These are phyloP conservation scores for Trissonchulus latispiculum DNA, from an alignment of 2,888 invertebrate genomes.

Conservation along the genomic window DNA sequence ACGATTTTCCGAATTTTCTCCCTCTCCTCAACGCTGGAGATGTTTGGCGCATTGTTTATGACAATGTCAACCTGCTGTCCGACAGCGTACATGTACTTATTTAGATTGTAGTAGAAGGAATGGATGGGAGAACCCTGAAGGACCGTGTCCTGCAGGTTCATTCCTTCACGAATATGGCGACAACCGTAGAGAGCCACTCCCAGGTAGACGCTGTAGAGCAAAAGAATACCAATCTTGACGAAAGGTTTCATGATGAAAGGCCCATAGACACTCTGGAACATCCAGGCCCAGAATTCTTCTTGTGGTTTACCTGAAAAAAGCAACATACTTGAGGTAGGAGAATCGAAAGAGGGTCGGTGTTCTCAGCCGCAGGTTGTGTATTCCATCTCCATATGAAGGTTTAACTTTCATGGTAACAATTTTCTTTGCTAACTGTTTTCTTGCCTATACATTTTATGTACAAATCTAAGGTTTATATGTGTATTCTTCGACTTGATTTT, in stretches of 20 bases:
- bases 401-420: too few relatives aligned
- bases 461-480: too few relatives aligned
- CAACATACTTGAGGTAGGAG: too few relatives aligned
- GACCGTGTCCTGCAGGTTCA: conserved; percentile 76
- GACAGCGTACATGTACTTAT: conserved; percentile 60
- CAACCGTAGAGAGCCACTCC: conserved; percentile 71
- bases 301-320: too few relatives aligned
- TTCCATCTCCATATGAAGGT: too few relatives aligned
- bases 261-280: too few relatives aligned
- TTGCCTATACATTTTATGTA: too few relatives aligned
- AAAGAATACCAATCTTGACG: conserved; percentile 54
- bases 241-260: conserved; percentile 10
- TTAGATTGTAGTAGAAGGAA: conserved; percentile 76
- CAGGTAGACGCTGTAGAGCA: conserved; percentile 64
- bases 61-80: conserved; percentile 28
- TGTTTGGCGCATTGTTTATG: conserved; percentile 35
- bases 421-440: too few relatives aligned
- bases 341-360: too few relatives aligned
- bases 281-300: too few relatives aligned
- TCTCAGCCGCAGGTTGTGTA: too few relatives aligned
- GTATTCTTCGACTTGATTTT: too few relatives aligned
- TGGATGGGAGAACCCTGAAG: conserved; percentile 79
- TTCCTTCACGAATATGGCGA: conserved; percentile 72
- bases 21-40: conserved; percentile 27
- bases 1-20: conserved; percentile 15